A percentile compares a stretch with the other conserved stretches of the same genome.
Evolutionary conservation across 2,888 invertebrate genomes (phyloP).

Genomic region (Orthosia gracilis): DNA sequence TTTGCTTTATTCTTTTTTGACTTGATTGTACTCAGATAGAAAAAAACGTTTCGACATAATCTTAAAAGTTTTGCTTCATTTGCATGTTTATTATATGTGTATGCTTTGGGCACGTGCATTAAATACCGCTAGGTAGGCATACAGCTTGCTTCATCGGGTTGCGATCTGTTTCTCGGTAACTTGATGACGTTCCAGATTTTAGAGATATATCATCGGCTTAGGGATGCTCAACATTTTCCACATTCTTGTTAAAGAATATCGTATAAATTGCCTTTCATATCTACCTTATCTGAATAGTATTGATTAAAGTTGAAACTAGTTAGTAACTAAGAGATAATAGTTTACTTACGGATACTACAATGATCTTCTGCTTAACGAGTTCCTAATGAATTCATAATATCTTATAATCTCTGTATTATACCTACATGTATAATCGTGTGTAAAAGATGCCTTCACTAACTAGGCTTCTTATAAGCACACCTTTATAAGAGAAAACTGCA

Average conservation of each 20-base stretch:
- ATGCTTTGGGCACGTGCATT: constrained; percentile 43
- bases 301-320: too few relatives aligned
- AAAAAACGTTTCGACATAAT: too few relatives aligned
- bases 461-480: not conserved
- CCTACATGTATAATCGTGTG: not conserved
- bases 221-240: constrained; percentile 69
- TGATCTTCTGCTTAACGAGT: not conserved
- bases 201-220: constrained; percentile 75
- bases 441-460: not conserved
- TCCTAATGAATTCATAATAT: not conserved
- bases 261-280: too few relatives aligned
- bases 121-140: constrained; percentile 38
- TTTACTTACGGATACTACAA: constrained; percentile 1
- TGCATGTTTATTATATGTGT: not conserved
- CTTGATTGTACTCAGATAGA: not conserved
- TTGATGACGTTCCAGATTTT: constrained; percentile 79
- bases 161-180: constrained; percentile 73
- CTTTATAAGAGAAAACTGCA: constrained; percentile 31
- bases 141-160: constrained; percentile 57
- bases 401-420: too few relatives aligned
- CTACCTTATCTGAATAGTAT: not conserved
- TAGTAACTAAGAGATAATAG: not conserved
- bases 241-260: not conserved
- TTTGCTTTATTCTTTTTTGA: not conserved
- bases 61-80: too few relatives aligned